phyloP scores from a whole-genome alignment of 92 coral and sea anemone genomes.

The Umimayanthus chanpuru region DNA sequence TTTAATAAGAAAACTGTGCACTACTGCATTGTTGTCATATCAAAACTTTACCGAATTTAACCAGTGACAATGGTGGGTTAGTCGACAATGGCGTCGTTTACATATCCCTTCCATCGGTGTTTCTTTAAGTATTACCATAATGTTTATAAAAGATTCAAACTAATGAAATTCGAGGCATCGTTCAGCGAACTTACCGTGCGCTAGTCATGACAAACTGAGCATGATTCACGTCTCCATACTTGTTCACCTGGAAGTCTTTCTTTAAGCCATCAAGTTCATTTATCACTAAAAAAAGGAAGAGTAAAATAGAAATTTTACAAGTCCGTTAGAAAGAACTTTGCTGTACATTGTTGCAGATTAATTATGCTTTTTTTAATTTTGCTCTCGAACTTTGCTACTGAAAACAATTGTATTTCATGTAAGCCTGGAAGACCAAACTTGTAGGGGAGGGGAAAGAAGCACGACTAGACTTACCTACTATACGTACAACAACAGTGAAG shows the following conservation, averaged over 20 bases:
- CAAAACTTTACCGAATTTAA: not conserved
- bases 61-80: not conserved
- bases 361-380: too few species aligned
- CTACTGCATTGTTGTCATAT: not conserved
- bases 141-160: not conserved
- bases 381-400: too few species aligned
- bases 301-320: not conserved
- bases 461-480: too few species aligned
- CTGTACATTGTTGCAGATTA: too few species aligned
- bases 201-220: constrained; percentile 84
- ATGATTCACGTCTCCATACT: constrained; percentile 68
- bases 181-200: constrained; percentile 67
- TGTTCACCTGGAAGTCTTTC: constrained; percentile 66
- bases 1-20: not conserved
- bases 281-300: constrained; percentile 62
- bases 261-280: constrained; percentile 95
- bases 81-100: too few species aligned
- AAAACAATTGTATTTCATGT: too few species aligned
- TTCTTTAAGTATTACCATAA: too few species aligned
- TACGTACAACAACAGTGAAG: too few species aligned
- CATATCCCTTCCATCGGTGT: too few species aligned
- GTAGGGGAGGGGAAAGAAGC: too few species aligned
- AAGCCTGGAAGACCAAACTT: too few species aligned
- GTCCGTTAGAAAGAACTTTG: too few species aligned
- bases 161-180: not conserved